Evolutionary conservation across 2,888 invertebrate species (phyloP).

Genomic region (Syritta pipiens): DNA sequence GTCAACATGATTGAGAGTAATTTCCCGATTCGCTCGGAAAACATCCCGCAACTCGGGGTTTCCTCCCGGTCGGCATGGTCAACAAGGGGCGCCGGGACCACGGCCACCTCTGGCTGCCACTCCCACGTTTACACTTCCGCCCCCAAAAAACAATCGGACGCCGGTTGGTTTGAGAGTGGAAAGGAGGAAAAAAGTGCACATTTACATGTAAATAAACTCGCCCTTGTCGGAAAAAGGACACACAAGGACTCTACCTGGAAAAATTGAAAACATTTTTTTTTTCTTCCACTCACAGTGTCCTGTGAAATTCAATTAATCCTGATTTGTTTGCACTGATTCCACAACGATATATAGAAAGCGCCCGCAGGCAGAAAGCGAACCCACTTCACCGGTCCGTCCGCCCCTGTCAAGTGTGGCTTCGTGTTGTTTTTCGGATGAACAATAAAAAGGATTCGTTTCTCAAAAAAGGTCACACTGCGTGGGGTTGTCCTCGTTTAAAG

Average conservation of each 20-base stretch:
- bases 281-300: neutral
- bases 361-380: neutral
- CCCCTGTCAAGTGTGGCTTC: neutral
- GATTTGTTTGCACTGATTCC: conserved; percentile 60
- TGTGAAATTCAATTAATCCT: conserved; percentile 61
- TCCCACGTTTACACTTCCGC: conserved; percentile 22
- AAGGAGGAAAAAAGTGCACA: neutral
- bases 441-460: neutral
- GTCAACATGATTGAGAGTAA: conserved; percentile 73
- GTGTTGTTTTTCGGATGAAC: neutral
- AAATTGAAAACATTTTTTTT: conserved; percentile 2
- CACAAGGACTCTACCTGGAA: neutral
- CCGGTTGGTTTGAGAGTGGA: neutral
- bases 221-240: too few species aligned
- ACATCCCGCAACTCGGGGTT: conserved; percentile 50
- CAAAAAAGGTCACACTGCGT: conserved; percentile 10
- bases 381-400: too few species aligned
- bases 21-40: conserved; percentile 72
- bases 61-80: conserved; percentile 11
- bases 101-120: neutral
- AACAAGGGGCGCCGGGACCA: neutral
- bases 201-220: conserved; percentile 42
- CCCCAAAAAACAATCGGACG: conserved; percentile 7
- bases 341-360: neutral
- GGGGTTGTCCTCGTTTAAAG: conserved; percentile 6